These are phyloP conservation scores for Apis dorsata DNA, from an alignment of 1,140 invertebrate genomes.

Conservation along the genomic window DNA sequence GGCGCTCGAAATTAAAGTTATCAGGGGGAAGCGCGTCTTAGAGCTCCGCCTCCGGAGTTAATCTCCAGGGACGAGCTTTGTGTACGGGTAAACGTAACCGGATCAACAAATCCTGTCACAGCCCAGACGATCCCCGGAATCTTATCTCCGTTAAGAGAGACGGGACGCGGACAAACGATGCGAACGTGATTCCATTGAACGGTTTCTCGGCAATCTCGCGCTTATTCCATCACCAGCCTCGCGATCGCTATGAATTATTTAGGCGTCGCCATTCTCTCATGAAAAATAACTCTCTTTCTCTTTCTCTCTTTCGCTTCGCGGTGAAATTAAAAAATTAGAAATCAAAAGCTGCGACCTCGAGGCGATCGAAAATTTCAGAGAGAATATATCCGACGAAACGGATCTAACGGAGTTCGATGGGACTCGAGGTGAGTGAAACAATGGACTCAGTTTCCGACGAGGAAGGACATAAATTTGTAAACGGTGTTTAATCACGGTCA, in stretches of 20 bases:
- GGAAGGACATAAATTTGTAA: not conserved
- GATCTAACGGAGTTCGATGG: not conserved
- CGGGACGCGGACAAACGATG: slow-evolving; percentile 41
- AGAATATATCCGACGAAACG: not conserved
- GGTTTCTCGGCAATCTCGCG: not conserved
- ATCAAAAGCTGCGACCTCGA: too few relatives aligned
- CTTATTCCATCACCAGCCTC: not conserved
- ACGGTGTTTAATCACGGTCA: slow-evolving; percentile 3
- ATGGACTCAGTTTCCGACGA: not conserved
- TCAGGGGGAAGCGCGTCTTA: not conserved
- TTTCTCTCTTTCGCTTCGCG: not conserved
- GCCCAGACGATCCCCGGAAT: slow-evolving; percentile 19
- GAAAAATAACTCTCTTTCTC: not conserved
- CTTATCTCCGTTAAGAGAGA: slow-evolving; percentile 48
- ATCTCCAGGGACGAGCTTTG: slow-evolving; percentile 34
- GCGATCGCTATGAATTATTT: slow-evolving; percentile 27
- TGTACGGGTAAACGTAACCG: slow-evolving; percentile 48
- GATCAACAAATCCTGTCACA: slow-evolving; percentile 32
- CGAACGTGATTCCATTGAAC: slow-evolving; percentile 38
- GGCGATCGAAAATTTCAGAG: not conserved
- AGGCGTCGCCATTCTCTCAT: not conserved
- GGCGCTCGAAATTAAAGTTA: not conserved
- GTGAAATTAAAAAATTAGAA: too few relatives aligned
- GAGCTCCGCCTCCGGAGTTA: slow-evolving; percentile 4
- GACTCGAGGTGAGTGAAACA: not conserved